Conservation (phyloP, 2,113 vertebrate species). For the Panurus biarmicus region DNA sequence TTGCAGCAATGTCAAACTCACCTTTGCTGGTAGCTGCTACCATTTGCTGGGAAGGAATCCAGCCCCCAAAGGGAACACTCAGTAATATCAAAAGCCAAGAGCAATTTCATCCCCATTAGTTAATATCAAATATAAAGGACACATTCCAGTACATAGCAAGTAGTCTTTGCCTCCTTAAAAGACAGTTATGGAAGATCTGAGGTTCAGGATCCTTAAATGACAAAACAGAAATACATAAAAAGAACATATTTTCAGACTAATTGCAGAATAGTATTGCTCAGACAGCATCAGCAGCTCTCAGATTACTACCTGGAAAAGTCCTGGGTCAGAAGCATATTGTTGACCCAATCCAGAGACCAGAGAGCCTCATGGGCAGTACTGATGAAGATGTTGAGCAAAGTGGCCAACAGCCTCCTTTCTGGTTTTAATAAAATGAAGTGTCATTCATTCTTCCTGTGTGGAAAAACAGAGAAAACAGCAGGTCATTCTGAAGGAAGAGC, state of each 20-base stretch:
- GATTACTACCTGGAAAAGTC: not conserved
- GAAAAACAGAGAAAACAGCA: not conserved
- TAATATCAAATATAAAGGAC: constrained; percentile 29
- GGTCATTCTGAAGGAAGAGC: not conserved
- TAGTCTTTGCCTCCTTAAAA: not conserved
- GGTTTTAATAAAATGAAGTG: not conserved
- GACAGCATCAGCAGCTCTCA: not conserved
- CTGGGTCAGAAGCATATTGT: not conserved
- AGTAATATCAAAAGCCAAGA: constrained; percentile 18
- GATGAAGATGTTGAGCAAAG: not conserved
- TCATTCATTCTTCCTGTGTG: not conserved
- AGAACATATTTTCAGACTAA: not conserved
- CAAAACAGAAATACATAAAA: not conserved
- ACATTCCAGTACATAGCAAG: not conserved
- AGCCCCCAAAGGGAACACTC: constrained; percentile 26
- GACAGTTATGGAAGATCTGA: not conserved
- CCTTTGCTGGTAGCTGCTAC: constrained; percentile 46
- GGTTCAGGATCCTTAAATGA: not conserved
- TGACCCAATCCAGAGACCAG: not conserved
- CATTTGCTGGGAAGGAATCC: constrained; percentile 47
- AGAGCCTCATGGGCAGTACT: not conserved
- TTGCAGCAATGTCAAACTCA: constrained; percentile 58
- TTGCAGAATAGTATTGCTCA: not conserved
- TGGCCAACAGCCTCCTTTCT: not conserved
- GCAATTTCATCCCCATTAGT: constrained; percentile 32